Evolutionary conservation across 2,113 vertebrate species (phyloP), one percentile per base, ranked within the genome.

Genomic region (Cephalopholis sonnerati): DNA sequence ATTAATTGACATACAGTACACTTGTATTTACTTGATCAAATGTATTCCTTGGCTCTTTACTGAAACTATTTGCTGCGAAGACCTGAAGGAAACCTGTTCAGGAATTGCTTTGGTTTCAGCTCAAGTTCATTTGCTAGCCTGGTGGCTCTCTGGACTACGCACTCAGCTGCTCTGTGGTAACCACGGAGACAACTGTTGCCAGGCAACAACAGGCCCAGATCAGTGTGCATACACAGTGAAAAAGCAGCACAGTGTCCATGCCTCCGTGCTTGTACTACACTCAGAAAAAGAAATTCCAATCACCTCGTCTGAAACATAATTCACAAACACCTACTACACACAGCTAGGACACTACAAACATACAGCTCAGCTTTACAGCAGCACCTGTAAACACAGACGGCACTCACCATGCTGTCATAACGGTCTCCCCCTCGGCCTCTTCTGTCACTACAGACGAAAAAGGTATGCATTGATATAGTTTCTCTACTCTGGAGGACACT

Each of bases 391-490:
- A 81, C 36, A 54, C 69, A n/a, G 48, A 77, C 24, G 61, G 29
- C 55, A 84, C 97, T 82, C 96, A 99, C 98, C 98, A 99, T 97
- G 95, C 97, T 97, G 90, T 99, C 97, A 0, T 98, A 99, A 74
- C 97, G 97, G 53, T 99, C 98, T 91, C 96, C 96, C 0, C 96
- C 97, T 93, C 98, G 93, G 82, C 97, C 96, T 90, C 98, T 95
- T 91, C 98, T 95, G 93, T 99, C 97, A 66, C 97, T 96, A 29
- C 71, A 67, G 58, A 82, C 69, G 90, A 69, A 36, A 77, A 69
- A 76, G 1, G 4, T 44, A 36, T 8, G 53, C 27, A 53, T 89
- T 82, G 82, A 36, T 53, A 81, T 2, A 36, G 62, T 59, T 74
- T 72, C 25, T 62, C 15, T 44, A 50, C 39, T 58, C 48, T 9